Base-by-base conservation (phyloP, 2,888 invertebrate species). In the Ecliptopera silaceata region DNA sequence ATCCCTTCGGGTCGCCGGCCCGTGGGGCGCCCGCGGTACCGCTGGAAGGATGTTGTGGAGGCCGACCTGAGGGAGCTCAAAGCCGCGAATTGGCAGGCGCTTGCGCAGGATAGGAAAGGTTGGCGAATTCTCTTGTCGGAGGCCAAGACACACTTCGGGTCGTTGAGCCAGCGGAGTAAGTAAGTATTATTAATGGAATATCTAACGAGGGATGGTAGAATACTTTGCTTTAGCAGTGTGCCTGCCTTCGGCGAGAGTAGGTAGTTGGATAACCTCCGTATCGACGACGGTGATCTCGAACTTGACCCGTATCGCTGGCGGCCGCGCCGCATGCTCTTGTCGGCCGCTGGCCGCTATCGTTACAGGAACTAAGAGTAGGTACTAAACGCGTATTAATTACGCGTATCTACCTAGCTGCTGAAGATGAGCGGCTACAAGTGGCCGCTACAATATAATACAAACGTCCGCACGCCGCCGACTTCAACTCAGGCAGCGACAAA, bases 401-500 rank as follows among this genome's bases (percentile, higher is more conserved):
- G n/a, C n/a, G n/a, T n/a, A n/a, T n/a, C n/a, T n/a, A n/a, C 13
- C 13, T 34, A 26, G 26, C 20, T 26, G 10, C 4, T 26, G 10
- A 26, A 8, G 3, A 26, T 26, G 26, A 26, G 26, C 26, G 10
- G 26, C 26, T 1, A 6, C 34, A 5, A 38, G 10, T 17, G 12
- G 6, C n/a, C 20, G 12, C 22, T 26, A 39, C 36, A 17, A 4
- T n/a, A 4, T 15, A 20, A 8, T 29, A 1, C 6, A 12, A 1
- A 1, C 15, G 12, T 3, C 36, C 36, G 20, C 36, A n/a, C 47
- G 29, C 34, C 34, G n/a, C 22, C 42, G 53, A 48, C 60, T 11
- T 50, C 58, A 39, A 48, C 42, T 41, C 56, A 8, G 10, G 3
- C 8, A 51, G 38, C 71, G 68, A 69, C 66, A 71, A 69, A 78